These are phyloP conservation scores for Drosophila mettleri DNA, from an alignment of 2,888 invertebrate genomes.

Conservation along the genomic window DNA sequence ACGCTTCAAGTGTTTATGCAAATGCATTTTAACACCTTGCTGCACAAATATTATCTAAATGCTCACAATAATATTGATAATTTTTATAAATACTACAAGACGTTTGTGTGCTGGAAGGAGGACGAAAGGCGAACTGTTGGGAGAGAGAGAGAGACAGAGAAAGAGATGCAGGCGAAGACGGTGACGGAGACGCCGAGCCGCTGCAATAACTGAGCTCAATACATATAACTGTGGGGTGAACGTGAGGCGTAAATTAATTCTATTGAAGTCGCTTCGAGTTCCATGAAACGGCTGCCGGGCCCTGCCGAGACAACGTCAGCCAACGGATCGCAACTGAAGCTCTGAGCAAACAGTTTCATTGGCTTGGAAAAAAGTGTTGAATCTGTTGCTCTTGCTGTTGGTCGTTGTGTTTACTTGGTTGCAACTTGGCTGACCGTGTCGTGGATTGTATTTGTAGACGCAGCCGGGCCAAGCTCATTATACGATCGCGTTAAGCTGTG, in stretches of 20 bases:
- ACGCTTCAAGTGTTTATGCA: slow-evolving; percentile 81
- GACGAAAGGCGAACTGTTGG: too few species aligned
- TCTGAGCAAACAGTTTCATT: slow-evolving; percentile 37
- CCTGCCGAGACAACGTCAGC: slow-evolving; percentile 14
- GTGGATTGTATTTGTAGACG: slow-evolving; percentile 12
- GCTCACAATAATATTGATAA: slow-evolving; percentile 78
- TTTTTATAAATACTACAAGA: slow-evolving; percentile 65
- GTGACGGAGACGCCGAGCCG: slow-evolving; percentile 2
- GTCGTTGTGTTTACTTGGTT: slow-evolving; percentile 61
- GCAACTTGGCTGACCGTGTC: slow-evolving; percentile 53
- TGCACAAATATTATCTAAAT: slow-evolving; percentile 72
- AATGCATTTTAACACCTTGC: slow-evolving; percentile 83
- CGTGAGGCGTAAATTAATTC: slow-evolving; percentile 84
- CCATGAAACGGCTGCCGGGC: slow-evolving; percentile 64
- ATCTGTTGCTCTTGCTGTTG: slow-evolving; percentile 57
- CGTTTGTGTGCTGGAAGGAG: background rate
- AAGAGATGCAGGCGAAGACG: slow-evolving; percentile 1
- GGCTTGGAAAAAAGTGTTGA: slow-evolving; percentile 64
- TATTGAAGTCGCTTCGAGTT: slow-evolving; percentile 81
- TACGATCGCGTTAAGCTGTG: slow-evolving; percentile 84
- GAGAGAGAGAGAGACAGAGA: background rate
- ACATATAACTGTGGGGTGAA: slow-evolving; percentile 58
- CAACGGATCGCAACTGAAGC: slow-evolving; percentile 50
- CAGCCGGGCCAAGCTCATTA: slow-evolving; percentile 71
- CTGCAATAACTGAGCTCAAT: slow-evolving; percentile 23